A percentile compares a stretch with the other conserved stretches of the same genome.
Conservation (phyloP, 1,140 invertebrate genomes). For the Drosophila truncata region DNA sequence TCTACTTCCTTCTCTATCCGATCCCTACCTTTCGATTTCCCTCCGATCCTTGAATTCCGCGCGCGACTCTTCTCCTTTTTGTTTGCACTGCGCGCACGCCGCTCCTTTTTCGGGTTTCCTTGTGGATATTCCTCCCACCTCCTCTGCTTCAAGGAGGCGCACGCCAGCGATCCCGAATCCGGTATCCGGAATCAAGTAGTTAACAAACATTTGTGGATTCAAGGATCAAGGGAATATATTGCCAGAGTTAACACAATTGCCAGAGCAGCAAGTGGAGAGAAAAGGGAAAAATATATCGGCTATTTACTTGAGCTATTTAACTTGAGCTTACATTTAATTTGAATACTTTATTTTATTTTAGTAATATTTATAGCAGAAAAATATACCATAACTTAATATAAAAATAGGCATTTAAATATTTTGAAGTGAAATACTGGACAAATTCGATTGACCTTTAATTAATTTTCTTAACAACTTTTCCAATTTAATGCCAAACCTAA, state of each 20-base stretch:
- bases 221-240: conserved; percentile 35
- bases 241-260: conserved; percentile 38
- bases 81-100: conserved; percentile 53
- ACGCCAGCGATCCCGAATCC: conserved; percentile 30
- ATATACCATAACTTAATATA: no score
- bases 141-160: conserved; percentile 13
- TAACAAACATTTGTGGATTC: conserved; percentile 62
- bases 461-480: neutral
- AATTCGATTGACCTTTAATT: neutral
- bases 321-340: neutral
- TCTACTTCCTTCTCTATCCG: conserved; percentile 15
- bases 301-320: no score
- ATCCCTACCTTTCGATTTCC: conserved; percentile 16
- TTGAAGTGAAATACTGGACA: no score
- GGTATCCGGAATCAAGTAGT: conserved; percentile 56
- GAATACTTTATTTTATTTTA: neutral
- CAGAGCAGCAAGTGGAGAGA: neutral
- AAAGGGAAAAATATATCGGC: neutral
- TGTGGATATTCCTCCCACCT: conserved; percentile 2
- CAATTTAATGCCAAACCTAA: neutral
- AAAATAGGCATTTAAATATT: no score
- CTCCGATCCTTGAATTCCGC: conserved; percentile 25
- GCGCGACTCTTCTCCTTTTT: conserved; percentile 58
- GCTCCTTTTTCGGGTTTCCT: conserved; percentile 8
- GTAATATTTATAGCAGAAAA: neutral